Base-by-base conservation (phyloP, 2,113 vertebrate species). In the Psophia crepitans region DNA sequence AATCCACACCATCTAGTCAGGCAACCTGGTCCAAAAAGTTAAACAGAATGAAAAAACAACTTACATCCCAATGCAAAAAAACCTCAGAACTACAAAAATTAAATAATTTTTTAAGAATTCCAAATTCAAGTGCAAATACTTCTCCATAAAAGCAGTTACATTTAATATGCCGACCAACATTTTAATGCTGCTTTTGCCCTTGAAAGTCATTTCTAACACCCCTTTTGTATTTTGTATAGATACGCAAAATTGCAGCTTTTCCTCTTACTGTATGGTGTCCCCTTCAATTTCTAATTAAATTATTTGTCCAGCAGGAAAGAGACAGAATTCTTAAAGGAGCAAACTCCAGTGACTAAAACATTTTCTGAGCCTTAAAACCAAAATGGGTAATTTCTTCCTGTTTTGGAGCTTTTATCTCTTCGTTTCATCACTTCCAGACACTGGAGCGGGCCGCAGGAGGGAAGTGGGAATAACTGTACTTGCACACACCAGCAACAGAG, bases 401-500 rank as follows among this genome's bases (percentile, higher is more conserved):
- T 46, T 83, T 64, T n/a, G 46, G 12, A 3, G 8, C 5, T 54
- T 61, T 73, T 12, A 18, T 37, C 74, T 76, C 84, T 49, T 51
- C 32, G 9, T 87, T 88, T 73, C 63, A 69, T 33, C 75, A n/a
- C 88, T 49, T 63, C 41, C 63, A 70, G 79, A 57, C 57, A 66
- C 20, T 5, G 60, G 58, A 84, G 44, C 0, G 5, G 30, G 20
- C 44, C 69, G 27, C 56, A 60, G 46, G 69, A 51, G 1, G 0
- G 57, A 90, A 56, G 35, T 22, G 73, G 89, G 80, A 84, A 58
- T 56, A 95, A 78, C 12, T 11, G 54, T 12, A 6, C n/a, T 54
- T 11, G 32, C 14, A 46, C 2, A 0, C 23, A 8, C 9, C 11
- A 11, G 69, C 39, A 41, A 10, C 2, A 48, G 53, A 88, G 78